Base-by-base conservation (phyloP, 2,888 invertebrate genomes). In the Dyspetes luteomarginatus region DNA sequence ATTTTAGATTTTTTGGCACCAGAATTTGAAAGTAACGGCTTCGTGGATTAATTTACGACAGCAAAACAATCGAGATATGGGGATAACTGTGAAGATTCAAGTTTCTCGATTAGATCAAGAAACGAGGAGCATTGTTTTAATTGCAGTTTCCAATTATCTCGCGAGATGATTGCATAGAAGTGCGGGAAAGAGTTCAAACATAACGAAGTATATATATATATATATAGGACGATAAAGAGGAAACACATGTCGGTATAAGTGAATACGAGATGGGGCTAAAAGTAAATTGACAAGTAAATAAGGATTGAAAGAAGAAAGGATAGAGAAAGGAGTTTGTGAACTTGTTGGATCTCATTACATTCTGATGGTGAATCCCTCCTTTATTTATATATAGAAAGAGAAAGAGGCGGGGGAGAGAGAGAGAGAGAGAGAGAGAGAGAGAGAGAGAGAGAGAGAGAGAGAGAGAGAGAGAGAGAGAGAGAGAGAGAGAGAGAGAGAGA, bases 201-300 rank as follows among this genome's bases (percentile, higher is more conserved):
- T 48, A 48, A 50, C 48, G 30, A 50, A 26, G 22, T 12, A 55
- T 2, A 12, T 26, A 5, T 15, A 36, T 15, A 22, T 60, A 17
- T 12, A 3, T 17, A 17, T 19, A 7, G n/a, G 28, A 56, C 30
- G 17, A 30, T 30, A 9, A 30, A 30, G 30, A 30, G 4, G 5
- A 9, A 50, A 24, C 28, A 12, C 55, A 28, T 28, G 73, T 4
- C 56, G 17, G 36, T 45, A 45, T n/a, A 48, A 77, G 15, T 62
- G 36, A 28, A 71, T 30, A 36, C 17, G 64, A 43, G 24, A 19
- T 30, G 28, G 12, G 15, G 58, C 19, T 26, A 43, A 48, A 62
- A 77, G 62, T 43, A 62, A 68, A 71, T 64, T 60, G 72, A 72
- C 56, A 48, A 78, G 60, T 72, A 60, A 67, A 72, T 60, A 55